phyloP scores from a whole-genome alignment of 2,797 vertebrate genomes.

The Darevskia nairensis region DNA sequence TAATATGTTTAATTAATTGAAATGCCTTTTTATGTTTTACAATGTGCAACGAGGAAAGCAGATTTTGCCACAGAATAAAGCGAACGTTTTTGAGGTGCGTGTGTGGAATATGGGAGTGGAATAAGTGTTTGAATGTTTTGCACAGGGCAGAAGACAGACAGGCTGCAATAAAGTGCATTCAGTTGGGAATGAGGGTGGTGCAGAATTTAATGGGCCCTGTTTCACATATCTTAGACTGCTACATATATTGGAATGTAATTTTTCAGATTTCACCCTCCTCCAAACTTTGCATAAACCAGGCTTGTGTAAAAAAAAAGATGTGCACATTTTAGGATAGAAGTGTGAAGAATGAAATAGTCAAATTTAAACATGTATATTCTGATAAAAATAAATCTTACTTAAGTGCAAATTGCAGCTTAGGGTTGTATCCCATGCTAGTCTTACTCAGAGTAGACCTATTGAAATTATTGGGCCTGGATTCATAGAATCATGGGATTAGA shows the following conservation, averaged over 20 bases:
- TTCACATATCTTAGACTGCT: too few relatives aligned
- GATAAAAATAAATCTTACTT: too few relatives aligned
- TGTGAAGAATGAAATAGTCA: too few relatives aligned
- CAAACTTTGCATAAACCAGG: too few relatives aligned
- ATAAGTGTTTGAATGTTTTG: background rate
- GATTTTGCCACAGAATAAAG: background rate
- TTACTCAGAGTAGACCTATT: background rate
- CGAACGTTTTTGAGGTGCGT: background rate
- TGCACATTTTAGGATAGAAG: too few relatives aligned
- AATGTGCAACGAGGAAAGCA: background rate
- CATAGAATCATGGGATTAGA: too few relatives aligned
- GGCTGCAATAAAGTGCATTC: background rate
- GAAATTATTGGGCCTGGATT: background rate
- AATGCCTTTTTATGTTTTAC: constrained; percentile 8
- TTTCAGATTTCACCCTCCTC: too few relatives aligned
- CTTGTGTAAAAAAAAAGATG: too few relatives aligned
- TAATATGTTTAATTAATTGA: constrained; percentile 24
- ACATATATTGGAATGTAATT: too few relatives aligned
- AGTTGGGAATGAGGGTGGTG: background rate
- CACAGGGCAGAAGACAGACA: background rate
- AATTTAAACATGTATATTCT: too few relatives aligned
- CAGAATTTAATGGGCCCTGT: background rate
- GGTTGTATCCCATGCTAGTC: too few relatives aligned
- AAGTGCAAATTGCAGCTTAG: too few relatives aligned
- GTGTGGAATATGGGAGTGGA: background rate